A percentile compares a stretch with the other conserved stretches of the same genome.
Conservation (phyloP, 2,888 invertebrate species). For the Meiosimyza platycephala region DNA sequence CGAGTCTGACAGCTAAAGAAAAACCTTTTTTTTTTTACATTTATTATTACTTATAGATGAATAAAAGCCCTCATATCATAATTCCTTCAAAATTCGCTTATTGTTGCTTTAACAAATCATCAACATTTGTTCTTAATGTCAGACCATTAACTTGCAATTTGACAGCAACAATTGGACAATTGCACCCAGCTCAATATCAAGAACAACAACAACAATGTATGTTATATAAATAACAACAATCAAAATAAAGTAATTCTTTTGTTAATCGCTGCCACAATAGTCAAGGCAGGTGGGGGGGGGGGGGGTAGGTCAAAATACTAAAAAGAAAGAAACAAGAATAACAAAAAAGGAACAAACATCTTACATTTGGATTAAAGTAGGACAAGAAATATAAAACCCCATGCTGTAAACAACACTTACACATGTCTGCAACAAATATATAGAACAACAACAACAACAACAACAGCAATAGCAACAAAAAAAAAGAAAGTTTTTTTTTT, state of each 20-base stretch:
- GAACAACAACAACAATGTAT: neutral
- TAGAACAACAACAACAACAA: neutral
- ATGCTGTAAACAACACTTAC: conserved; percentile 34
- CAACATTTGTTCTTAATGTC: conserved; percentile 8
- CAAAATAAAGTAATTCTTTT: conserved; percentile 20
- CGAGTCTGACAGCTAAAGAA: too few relatives aligned
- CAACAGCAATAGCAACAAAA: too few relatives aligned
- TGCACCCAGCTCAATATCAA: neutral
- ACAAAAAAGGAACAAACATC: neutral
- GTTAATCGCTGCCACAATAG: conserved; percentile 19
- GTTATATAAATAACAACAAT: neutral
- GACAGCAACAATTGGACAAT: neutral
- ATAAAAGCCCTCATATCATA: too few relatives aligned
- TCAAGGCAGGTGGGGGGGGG: too few relatives aligned
- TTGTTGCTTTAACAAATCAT: too few relatives aligned
- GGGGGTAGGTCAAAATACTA: too few relatives aligned
- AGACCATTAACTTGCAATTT: conserved; percentile 18
- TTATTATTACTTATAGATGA: too few relatives aligned
- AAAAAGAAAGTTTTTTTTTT: neutral
- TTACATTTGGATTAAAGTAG: neutral
- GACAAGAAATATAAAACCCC: conserved; percentile 15
- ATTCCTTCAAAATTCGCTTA: too few relatives aligned
- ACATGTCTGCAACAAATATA: conserved; percentile 11
- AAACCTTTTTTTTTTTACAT: too few relatives aligned
- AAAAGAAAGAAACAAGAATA: too few relatives aligned